Evolutionary conservation across 2,113 vertebrate genomes (phyloP).

Genomic region (Illadopsis cleaveri): DNA sequence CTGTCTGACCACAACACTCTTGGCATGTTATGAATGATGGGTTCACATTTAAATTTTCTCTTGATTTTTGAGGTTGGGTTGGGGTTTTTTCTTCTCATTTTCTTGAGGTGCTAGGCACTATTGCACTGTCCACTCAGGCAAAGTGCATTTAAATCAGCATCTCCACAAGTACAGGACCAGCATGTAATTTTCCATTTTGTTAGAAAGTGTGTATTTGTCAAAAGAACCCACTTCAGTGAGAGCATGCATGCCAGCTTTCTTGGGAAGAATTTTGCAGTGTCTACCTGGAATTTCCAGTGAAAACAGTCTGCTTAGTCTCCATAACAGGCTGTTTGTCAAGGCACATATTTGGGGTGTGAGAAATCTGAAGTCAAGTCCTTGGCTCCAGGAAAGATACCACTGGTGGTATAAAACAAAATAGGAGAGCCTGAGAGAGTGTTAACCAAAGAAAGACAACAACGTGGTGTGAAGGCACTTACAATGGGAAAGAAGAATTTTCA

Average conservation of each 20-base stretch:
- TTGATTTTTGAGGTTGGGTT: neutral
- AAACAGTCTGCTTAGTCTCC: neutral
- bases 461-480: neutral
- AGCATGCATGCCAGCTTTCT: neutral
- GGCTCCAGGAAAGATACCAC: neutral
- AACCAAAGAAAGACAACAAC: neutral
- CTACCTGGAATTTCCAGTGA: constrained; percentile 4
- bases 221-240: neutral
- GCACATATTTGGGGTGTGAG: neutral
- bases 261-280: neutral
- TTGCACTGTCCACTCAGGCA: neutral
- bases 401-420: neutral
- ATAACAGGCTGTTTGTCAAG: neutral
- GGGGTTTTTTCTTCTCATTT: neutral
- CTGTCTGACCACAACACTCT: neutral
- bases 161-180: neutral
- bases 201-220: constrained; percentile 21
- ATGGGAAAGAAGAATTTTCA: neutral
- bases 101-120: neutral
- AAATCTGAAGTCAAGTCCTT: neutral
- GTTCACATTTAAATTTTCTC: neutral
- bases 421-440: neutral
- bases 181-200: constrained; percentile 43
- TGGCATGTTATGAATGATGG: neutral
- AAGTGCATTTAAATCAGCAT: neutral